These are phyloP conservation scores for Cistogaster globosa DNA, from an alignment of 2,888 invertebrate genomes.

Conservation along the genomic window DNA sequence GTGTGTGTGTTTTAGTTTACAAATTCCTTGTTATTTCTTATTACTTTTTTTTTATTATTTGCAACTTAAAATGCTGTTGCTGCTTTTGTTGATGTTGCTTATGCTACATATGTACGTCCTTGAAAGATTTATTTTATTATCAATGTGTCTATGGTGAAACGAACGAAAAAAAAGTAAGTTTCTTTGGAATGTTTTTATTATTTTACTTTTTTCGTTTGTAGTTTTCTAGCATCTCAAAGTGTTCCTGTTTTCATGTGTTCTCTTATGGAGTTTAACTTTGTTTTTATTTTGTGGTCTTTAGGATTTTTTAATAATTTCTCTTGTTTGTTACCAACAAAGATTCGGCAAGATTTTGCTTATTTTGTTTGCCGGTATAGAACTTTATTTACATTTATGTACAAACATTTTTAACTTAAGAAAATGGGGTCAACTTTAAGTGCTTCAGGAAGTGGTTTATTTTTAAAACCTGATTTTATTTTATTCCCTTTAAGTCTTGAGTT, in stretches of 20 bases:
- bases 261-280: neutral
- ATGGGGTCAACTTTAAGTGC: slow-evolving; percentile 56
- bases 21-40: slow-evolving; percentile 35
- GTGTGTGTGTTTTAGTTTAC: slow-evolving; percentile 41
- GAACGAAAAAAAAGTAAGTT: slow-evolving; percentile 15
- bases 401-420: slow-evolving; percentile 33
- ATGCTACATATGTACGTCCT: slow-evolving; percentile 62
- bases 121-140: slow-evolving; percentile 71
- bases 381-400: slow-evolving; percentile 3
- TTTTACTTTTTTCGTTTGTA: slow-evolving; percentile 18
- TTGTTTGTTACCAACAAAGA: slow-evolving; percentile 13
- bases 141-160: slow-evolving; percentile 42
- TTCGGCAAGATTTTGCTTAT: slow-evolving; percentile 10
- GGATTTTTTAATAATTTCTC: slow-evolving; percentile 21
- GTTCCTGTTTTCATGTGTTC: slow-evolving; percentile 34
- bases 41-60: slow-evolving; percentile 11
- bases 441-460: slow-evolving; percentile 12
- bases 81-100: slow-evolving; percentile 41
- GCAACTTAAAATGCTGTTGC: slow-evolving; percentile 23
- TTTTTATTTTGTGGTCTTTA: neutral
- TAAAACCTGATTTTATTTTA: slow-evolving; percentile 25
- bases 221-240: slow-evolving; percentile 18
- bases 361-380: slow-evolving; percentile 17
- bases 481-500: neutral
- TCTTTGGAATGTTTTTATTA: slow-evolving; percentile 32